Conservation (phyloP, 2,888 invertebrate genomes). For the Microctonus aethiopoides region DNA sequence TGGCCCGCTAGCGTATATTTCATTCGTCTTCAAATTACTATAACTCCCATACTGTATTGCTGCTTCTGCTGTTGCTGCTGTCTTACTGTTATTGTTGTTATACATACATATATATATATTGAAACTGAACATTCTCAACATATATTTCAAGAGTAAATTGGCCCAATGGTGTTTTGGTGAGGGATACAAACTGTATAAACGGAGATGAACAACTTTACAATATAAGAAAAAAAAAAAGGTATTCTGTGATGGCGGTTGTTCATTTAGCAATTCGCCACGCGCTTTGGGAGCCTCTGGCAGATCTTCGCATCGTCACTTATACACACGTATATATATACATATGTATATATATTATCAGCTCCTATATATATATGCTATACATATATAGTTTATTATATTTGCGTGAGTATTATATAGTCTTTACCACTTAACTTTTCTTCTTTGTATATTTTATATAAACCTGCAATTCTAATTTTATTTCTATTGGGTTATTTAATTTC, state of each 20-base stretch:
- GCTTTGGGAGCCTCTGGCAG: slow-evolving; percentile 46
- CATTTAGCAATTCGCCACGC: slow-evolving; percentile 57
- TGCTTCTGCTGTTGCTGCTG: too few relatives aligned
- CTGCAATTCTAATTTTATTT: slow-evolving; percentile 7
- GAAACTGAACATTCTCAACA: slow-evolving; percentile 25
- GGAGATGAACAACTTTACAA: slow-evolving; percentile 16
- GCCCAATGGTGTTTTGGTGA: slow-evolving; percentile 22
- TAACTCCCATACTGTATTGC: slow-evolving; percentile 23
- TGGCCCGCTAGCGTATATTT: slow-evolving; percentile 27
- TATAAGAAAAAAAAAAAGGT: slow-evolving; percentile 13
- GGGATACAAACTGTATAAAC: slow-evolving; percentile 27
- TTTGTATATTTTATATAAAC: background rate
- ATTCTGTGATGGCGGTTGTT: slow-evolving; percentile 45
- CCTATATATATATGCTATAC: background rate
- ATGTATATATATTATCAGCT: slow-evolving; percentile 12
- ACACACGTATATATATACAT: background rate
- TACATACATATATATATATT: background rate
- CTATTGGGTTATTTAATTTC: background rate
- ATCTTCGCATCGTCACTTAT: slow-evolving; percentile 26
- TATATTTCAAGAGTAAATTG: slow-evolving; percentile 47
- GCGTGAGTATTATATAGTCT: background rate
- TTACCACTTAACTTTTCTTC: slow-evolving; percentile 1
- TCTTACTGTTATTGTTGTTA: too few relatives aligned
- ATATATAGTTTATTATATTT: background rate
- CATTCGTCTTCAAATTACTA: slow-evolving; percentile 27